Base-by-base conservation (phyloP, 2,797 vertebrate species). In the Clarias platycephalus region DNA sequence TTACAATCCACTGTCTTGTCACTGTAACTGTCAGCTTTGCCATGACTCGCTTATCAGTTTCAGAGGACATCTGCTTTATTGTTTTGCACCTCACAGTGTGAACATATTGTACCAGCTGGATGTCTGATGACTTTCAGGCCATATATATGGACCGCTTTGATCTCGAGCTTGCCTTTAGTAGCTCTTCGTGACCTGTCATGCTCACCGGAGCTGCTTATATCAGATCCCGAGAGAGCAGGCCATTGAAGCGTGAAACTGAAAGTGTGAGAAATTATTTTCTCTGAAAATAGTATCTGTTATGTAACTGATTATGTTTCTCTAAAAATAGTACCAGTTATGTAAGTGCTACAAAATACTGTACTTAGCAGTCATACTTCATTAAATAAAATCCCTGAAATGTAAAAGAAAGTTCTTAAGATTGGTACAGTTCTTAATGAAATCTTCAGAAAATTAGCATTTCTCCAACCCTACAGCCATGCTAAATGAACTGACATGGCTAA, bases 61-160 rank as follows among this genome's bases (percentile, higher is more conserved):
- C 60, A 18, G 60, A 80, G 60, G 77, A 80, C 16, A 40, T 64
- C 77, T 28, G 60, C 60, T 49, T 80, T 64, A 64, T 80, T 53
- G 77, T 64, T 80, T 64, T 49, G 40, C 60, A 80, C 62, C 60
- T 64, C 9, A 9, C 37, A 3, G 15, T 20, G 9, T 53, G 60
- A 64, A 62, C 24, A 49, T 80, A 49, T 64, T 64, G 60, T 80
- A 64, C 77, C 77, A 64, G 60, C 40, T 80, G 77, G 77, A 64
- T 44, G 77, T 80, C n/a, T 80, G 37, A 80, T 64, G 77, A 80
- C 60, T 80, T 80, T 64, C 40, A 64, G 62, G 60, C 37, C 77
- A 49, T 80, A 80, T 64, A 34, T n/a, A 20, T 40, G 76, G 13
- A 62, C 6, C 3, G n/a, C 77, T 80, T 80, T 80, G 60, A 80